Conservation (phyloP, 1,140 invertebrate genomes). For the Heliconius melpomene region DNA sequence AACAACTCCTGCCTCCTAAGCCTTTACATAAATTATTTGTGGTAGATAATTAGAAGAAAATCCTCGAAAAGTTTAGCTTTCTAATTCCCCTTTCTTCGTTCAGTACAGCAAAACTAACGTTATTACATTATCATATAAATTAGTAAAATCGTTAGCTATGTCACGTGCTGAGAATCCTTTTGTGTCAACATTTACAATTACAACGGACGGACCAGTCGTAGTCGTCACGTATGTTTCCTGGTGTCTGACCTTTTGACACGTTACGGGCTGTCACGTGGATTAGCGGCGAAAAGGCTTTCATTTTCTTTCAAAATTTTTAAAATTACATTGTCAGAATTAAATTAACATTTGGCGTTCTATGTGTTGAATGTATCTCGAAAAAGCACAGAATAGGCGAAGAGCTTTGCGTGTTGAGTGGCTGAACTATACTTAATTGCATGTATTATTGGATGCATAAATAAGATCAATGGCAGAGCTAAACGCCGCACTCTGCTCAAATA, state of each 20-base stretch:
- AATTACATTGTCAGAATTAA: not conserved
- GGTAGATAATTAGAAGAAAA: not conserved
- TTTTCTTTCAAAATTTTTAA: not conserved
- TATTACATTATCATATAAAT: slow-evolving; percentile 2
- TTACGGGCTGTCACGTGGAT: not conserved
- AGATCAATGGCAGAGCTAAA: no score
- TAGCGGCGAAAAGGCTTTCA: not conserved
- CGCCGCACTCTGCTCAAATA: no score
- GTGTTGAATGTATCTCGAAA: no score
- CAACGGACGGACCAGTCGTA: not conserved
- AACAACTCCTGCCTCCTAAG: no score
- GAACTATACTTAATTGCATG: no score
- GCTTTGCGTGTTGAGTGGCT: no score
- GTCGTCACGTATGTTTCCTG: not conserved
- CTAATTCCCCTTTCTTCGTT: not conserved
- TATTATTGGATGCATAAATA: no score
- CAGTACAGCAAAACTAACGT: no score
- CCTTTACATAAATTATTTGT: no score
- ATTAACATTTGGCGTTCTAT: not conserved
- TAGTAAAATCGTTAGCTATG: not conserved
- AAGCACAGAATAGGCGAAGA: no score
- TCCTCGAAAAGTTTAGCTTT: not conserved
- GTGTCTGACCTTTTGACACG: not conserved
- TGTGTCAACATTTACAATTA: slow-evolving; percentile 1
- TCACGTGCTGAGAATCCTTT: not conserved